phyloP scores from a whole-genome alignment of 2,113 vertebrate genomes.

The Apodemus speciosus region DNA sequence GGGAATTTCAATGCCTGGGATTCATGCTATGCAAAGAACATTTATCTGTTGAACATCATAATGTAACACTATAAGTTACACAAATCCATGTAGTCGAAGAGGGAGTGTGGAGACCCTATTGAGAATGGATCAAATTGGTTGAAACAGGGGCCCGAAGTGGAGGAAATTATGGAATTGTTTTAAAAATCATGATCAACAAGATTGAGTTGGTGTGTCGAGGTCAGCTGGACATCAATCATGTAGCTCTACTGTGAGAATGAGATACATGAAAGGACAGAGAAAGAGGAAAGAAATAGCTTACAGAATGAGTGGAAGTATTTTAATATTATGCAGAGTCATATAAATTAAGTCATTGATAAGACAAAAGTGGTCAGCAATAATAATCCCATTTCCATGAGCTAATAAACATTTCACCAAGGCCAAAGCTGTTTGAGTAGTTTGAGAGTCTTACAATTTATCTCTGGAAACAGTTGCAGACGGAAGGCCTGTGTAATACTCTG shows the following conservation, averaged over 20 bases:
- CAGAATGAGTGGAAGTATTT: not conserved
- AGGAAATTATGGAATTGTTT: not conserved
- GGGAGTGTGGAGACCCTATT: not conserved
- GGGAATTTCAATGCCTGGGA: not conserved
- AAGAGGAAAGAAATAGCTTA: not conserved
- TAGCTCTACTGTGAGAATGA: not conserved
- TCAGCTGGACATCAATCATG: not conserved
- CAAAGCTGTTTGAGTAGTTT: constrained; percentile 16
- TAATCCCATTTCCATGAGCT: constrained; percentile 18
- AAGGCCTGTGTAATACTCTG: not conserved
- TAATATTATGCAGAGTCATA: not conserved
- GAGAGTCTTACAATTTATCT: constrained; percentile 29
- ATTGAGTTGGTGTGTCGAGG: not conserved
- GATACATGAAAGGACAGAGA: not conserved
- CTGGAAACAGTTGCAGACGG: constrained; percentile 15
- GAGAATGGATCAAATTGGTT: not conserved
- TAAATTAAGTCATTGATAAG: constrained; percentile 20
- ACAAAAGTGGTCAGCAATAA: constrained; percentile 30
- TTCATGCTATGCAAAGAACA: not conserved
- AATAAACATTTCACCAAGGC: not conserved
- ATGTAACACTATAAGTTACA: not conserved
- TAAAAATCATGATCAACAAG: not conserved
- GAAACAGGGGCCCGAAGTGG: not conserved
- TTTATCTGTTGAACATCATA: not conserved
- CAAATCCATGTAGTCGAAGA: not conserved